Evolutionary conservation across 2,888 invertebrate genomes (phyloP), one percentile per base, ranked within the genome.

Genomic region (Ephialtes manifestator): DNA sequence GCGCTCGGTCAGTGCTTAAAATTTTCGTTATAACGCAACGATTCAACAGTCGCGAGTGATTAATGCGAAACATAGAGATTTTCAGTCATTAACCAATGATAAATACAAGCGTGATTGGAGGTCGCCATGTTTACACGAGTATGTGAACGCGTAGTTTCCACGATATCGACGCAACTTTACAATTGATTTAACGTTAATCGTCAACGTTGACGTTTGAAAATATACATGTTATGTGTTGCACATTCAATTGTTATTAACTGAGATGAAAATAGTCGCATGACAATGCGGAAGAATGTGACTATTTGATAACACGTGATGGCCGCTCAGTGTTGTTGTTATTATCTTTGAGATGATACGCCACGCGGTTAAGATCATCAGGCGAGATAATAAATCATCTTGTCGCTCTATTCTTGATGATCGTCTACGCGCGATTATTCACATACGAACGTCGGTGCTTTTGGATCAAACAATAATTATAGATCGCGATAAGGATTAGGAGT

Each of bases 51-150:
- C 13, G 28, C 11, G 18, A 28, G 31, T 46, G 11, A 65, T 39
- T 13, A n/a, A 10, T 4, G 51, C 43, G 48, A 43, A 46, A 70
- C 46, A 39, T 75, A 53, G n/a, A 74, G 35, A 79, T 68, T 87
- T 86, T 71, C 60, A 74, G 87, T 84, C 77, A 80, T 82, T 51
- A 80, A 20, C 20, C 18, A 28, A 55, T 58, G 43, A 65, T 24
- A 81, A 84, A 80, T 35, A 48, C 51, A 72, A 80, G 67, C 81
- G 77, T 74, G 81, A 43, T 24, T 39, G 58, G 55, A 31, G 72
- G 76, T 65, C n/a, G 85, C 87, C 87, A 87, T 86, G 35, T 77
- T 87, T 65, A 68, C 60, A 68, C 46, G 53, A 18, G 3, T n/a
- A 31, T 63, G 55, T 71, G n/a, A 67, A 5, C 81, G 51, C 72